Conservation (phyloP, 2,888 invertebrate genomes). For the Xylota segnis region DNA sequence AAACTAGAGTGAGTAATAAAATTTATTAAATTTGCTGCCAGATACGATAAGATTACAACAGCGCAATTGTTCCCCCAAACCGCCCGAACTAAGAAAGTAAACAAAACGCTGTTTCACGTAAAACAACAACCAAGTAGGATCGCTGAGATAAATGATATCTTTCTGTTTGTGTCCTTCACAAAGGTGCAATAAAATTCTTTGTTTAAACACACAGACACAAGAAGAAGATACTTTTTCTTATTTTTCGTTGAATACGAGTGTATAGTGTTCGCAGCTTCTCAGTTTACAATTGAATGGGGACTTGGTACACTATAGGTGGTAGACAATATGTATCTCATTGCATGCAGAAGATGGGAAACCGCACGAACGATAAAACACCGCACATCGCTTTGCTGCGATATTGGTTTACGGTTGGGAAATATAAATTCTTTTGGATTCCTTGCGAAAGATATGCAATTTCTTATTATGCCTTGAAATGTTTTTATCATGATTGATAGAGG, state of each 20-base stretch:
- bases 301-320: not conserved
- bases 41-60: constrained; percentile 35
- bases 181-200: constrained; percentile 29
- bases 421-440: not conserved
- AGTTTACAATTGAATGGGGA: constrained; percentile 9
- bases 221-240: not conserved
- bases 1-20: not conserved
- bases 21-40: constrained; percentile 27
- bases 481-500: not conserved
- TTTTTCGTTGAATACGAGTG: not conserved
- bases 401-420: not conserved
- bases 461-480: not conserved
- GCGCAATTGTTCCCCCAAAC: not conserved
- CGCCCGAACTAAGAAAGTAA: not conserved
- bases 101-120: not conserved
- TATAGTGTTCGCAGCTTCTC: not conserved
- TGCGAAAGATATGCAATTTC: constrained; percentile 1
- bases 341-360: not conserved
- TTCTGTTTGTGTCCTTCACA: constrained; percentile 17
- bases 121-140: not conserved
- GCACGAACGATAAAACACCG: not conserved
- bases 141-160: constrained; percentile 5
- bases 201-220: not conserved
- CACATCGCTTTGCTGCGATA: constrained; percentile 4
- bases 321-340: not conserved